A percentile compares a stretch with the other conserved stretches of the same genome.
Evolutionary conservation across 2,797 vertebrate species (phyloP).

Genomic region (Eupleurogrammus muticus): DNA sequence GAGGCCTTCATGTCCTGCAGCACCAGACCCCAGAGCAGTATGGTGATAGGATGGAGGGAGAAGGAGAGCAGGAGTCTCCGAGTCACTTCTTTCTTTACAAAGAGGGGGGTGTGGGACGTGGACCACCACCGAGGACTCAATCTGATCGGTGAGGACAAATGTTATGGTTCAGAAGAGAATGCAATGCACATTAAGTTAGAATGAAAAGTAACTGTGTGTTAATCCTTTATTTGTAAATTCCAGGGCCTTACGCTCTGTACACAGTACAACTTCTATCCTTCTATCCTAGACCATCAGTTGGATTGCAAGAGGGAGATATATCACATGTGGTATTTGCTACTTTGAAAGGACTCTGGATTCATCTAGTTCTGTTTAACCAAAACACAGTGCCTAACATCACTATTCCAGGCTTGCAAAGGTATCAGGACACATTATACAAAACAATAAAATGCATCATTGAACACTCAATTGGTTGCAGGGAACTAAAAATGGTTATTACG

Average conservation of each 20-base stretch:
- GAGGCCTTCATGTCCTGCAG: constrained; percentile 86
- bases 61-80: constrained; percentile 73
- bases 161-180: not conserved
- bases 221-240: not conserved
- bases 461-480: constrained; percentile 2
- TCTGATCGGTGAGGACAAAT: constrained; percentile 81
- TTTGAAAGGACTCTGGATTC: no score
- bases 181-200: not conserved
- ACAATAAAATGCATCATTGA: constrained; percentile 28
- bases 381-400: not conserved
- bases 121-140: constrained; percentile 84
- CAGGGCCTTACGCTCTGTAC: not conserved
- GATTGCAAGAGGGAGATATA: no score
- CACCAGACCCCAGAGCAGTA: constrained; percentile 73
- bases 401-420: not conserved
- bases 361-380: not conserved
- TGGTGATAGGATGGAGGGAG: constrained; percentile 84
- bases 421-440: not conserved
- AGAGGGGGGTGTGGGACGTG: constrained; percentile 83
- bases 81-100: constrained; percentile 75
- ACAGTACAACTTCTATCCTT: not conserved
- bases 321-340: not conserved
- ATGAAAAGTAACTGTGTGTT: not conserved
- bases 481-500: not conserved
- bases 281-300: no score